Conservation (phyloP, 2,113 vertebrate genomes). For the Diglossa brunneiventris region DNA sequence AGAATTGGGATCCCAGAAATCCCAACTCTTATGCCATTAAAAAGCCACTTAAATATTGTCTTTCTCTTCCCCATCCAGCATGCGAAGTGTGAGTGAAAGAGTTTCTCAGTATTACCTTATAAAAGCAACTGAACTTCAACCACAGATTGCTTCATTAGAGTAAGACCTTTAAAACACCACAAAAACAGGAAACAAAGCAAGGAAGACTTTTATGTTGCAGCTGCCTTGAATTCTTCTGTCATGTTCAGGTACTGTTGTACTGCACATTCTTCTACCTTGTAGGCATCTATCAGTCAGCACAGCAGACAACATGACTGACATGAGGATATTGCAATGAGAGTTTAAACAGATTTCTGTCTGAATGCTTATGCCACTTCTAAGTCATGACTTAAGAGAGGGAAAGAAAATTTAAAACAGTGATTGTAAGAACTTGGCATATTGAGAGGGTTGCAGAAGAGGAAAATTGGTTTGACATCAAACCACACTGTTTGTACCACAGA, state of each 20-base stretch:
- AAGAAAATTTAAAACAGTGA: neutral
- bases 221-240: neutral
- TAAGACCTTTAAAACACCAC: neutral
- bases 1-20: neutral
- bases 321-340: neutral
- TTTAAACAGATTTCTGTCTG: neutral
- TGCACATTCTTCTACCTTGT: neutral
- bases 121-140: neutral
- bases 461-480: neutral
- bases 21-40: neutral
- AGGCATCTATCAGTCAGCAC: neutral
- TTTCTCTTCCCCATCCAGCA: neutral
- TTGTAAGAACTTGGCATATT: neutral
- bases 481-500: neutral
- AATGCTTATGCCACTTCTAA: neutral
- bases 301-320: neutral
- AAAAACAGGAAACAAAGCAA: neutral
- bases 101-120: neutral
- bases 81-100: neutral
- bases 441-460: neutral
- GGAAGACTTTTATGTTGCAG: neutral
- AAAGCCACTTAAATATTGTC: neutral
- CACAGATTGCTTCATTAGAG: neutral
- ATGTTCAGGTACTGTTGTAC: neutral
- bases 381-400: neutral